phyloP scores from a whole-genome alignment of 2,888 invertebrate genomes.

The Amphimallon solstitiale region DNA sequence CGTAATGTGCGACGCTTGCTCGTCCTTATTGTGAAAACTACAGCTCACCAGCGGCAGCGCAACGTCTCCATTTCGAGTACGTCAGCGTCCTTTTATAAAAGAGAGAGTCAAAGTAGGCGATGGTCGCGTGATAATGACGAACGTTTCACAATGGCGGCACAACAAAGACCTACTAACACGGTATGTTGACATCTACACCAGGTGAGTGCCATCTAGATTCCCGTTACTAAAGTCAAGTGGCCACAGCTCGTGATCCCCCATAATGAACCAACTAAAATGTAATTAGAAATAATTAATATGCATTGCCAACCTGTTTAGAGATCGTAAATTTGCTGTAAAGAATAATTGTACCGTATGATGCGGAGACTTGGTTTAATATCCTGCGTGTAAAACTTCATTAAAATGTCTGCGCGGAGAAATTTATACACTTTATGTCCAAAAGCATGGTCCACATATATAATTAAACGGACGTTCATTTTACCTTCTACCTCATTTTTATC shows the following conservation, averaged over 20 bases:
- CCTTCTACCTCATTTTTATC: slow-evolving; percentile 24
- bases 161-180: slow-evolving; percentile 26
- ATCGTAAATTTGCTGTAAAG: slow-evolving; percentile 37
- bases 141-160: slow-evolving; percentile 15
- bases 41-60: neutral
- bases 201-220: slow-evolving; percentile 19
- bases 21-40: slow-evolving; percentile 7
- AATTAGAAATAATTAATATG: slow-evolving; percentile 50
- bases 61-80: neutral
- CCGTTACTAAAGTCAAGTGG: slow-evolving; percentile 39
- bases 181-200: slow-evolving; percentile 15
- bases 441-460: slow-evolving; percentile 19
- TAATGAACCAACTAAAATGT: slow-evolving; percentile 48
- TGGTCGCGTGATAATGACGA: slow-evolving; percentile 29
- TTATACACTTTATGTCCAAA: slow-evolving; percentile 27
- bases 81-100: neutral
- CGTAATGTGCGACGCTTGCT: slow-evolving; percentile 6
- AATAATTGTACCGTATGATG: slow-evolving; percentile 34
- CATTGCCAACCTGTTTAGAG: slow-evolving; percentile 46
- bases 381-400: slow-evolving; percentile 40
- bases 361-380: slow-evolving; percentile 14
- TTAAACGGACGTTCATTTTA: slow-evolving; percentile 13
- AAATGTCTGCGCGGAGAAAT: slow-evolving; percentile 33
- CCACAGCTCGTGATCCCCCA: slow-evolving; percentile 46
- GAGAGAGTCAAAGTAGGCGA: slow-evolving; percentile 2